A percentile compares a stretch with the other conserved stretches of the same genome.
Conservation (phyloP, 1,140 invertebrate species). For the Pseudachorutes palmiensis region DNA sequence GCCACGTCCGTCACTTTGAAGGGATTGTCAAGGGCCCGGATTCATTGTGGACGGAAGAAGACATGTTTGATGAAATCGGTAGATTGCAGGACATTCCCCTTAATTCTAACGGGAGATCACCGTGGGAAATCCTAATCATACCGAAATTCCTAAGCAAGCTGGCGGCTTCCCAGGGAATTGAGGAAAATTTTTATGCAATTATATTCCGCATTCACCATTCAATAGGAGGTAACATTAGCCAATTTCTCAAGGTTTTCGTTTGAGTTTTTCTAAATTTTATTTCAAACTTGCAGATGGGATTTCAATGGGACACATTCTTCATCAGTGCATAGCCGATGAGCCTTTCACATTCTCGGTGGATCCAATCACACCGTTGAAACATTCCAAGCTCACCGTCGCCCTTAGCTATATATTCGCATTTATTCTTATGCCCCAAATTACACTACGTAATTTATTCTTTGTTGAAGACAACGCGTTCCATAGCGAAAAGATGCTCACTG, state of each 20-base stretch:
- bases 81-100: slow-evolving; percentile 26
- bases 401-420: slow-evolving; percentile 20
- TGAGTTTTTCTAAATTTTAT: slow-evolving; percentile 5
- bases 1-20: slow-evolving; percentile 22
- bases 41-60: slow-evolving; percentile 17
- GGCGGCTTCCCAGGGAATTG: background rate
- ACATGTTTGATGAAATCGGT: slow-evolving; percentile 29
- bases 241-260: background rate
- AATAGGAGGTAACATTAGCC: slow-evolving; percentile 18
- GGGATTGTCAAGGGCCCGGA: slow-evolving; percentile 5
- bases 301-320: slow-evolving; percentile 29
- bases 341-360: slow-evolving; percentile 34
- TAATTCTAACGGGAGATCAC: slow-evolving; percentile 14
- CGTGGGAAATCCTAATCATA: slow-evolving; percentile 36
- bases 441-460: slow-evolving; percentile 25
- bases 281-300: slow-evolving; percentile 26
- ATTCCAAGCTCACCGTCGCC: slow-evolving; percentile 8
- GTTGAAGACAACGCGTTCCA: slow-evolving; percentile 32
- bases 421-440: slow-evolving; percentile 21
- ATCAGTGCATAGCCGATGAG: slow-evolving; percentile 27
- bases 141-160: slow-evolving; percentile 25
- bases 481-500: slow-evolving; percentile 22
- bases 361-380: slow-evolving; percentile 20
- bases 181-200: slow-evolving; percentile 16
- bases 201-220: slow-evolving; percentile 27